These are phyloP conservation scores for Oophaga pumilio DNA, from an alignment of 2,113 vertebrate species.

Conservation along the genomic window DNA sequence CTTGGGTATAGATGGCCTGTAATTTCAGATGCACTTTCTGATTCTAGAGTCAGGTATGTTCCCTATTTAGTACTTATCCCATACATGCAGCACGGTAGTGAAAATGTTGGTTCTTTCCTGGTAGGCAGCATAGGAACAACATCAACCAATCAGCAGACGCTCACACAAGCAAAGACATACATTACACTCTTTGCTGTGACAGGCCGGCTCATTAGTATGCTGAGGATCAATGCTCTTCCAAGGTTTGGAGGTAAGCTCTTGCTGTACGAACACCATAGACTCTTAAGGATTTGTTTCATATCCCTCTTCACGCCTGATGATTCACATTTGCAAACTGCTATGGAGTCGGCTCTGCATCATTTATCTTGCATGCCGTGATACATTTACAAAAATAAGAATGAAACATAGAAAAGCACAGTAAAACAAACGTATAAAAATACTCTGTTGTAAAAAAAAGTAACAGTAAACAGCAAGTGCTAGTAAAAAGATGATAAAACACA, in stretches of 20 bases:
- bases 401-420: too few species aligned
- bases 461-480: too few species aligned
- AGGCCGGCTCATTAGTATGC: constrained; percentile 20
- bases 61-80: background rate
- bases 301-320: background rate
- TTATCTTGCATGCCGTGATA: background rate
- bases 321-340: constrained; percentile 1
- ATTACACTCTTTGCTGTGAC: background rate
- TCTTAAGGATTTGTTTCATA: background rate
- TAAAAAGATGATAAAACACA: too few species aligned
- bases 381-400: background rate
- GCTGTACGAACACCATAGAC: background rate
- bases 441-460: too few species aligned
- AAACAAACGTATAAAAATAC: too few species aligned
- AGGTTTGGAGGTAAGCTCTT: constrained; percentile 21
- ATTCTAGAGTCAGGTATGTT: background rate
- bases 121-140: constrained; percentile 4
- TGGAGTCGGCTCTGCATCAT: background rate
- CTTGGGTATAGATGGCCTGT: background rate
- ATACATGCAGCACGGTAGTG: background rate
- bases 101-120: background rate
- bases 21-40: background rate
- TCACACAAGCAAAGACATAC: constrained; percentile 3
- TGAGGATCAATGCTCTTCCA: constrained; percentile 14
- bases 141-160: background rate